Percentiles rank a stretch among this genome's conserved stretches.
Conservation (phyloP, 2,113 vertebrate species). For the Urocitellus parryii region DNA sequence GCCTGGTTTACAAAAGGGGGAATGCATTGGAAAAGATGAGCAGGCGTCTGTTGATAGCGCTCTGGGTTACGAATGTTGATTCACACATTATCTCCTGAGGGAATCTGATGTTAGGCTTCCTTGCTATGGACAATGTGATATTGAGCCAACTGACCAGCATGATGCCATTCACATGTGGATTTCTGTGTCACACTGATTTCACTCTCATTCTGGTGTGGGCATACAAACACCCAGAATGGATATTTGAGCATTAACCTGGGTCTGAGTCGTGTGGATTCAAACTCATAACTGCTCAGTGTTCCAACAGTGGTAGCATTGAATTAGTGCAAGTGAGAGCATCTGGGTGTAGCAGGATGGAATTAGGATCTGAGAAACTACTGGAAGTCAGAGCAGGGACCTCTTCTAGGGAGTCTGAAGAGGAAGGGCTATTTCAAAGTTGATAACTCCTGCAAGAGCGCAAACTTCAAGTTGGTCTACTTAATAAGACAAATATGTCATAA, state of each 20-base stretch:
- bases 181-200: neutral
- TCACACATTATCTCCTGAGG: neutral
- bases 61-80: neutral
- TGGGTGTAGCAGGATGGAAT: conserved; percentile 65
- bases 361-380: conserved; percentile 72
- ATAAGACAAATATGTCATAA: conserved; percentile 57
- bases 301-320: neutral
- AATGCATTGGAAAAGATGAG: neutral
- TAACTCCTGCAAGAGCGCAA: conserved; percentile 77
- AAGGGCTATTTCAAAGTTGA: conserved; percentile 73
- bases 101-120: neutral
- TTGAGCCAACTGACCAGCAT: neutral
- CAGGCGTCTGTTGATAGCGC: neutral
- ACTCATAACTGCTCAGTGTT: conserved; percentile 51
- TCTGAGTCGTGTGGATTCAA: conserved; percentile 41
- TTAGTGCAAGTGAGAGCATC: conserved; percentile 27
- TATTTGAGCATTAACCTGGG: conserved; percentile 34
- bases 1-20: neutral
- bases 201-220: neutral
- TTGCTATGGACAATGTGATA: neutral
- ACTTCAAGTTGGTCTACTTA: conserved; percentile 68
- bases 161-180: neutral
- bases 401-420: conserved; percentile 61
- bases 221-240: neutral
- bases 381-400: conserved; percentile 69